Base-by-base conservation (phyloP, 2,888 invertebrate species). In the Heliconius ethilla region DNA sequence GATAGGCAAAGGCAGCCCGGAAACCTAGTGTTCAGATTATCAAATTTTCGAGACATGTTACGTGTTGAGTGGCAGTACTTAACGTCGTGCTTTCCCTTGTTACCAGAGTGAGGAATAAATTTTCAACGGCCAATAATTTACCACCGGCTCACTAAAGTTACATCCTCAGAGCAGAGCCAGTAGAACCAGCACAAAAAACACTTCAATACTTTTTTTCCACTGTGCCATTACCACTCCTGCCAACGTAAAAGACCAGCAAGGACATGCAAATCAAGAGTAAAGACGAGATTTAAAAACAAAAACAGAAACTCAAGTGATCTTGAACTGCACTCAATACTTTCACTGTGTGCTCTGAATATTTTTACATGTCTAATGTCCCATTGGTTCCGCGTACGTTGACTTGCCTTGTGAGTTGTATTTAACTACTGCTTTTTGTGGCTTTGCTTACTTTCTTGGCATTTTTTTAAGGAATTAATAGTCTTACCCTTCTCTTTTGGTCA, bases 321-420 rank as follows among this genome's bases (percentile, higher is more conserved):
- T 80, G 79, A 78, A 76, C 74, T 69, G 55, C 6, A n/a, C 66
- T 63, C 67, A 67, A 70, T 80, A 80, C 80, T 80, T 80, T 80
- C 80, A 77, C 80, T 73, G 75, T 75, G 77, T 78, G 80, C 78
- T 77, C 69, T 77, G 80, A 80, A 80, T 80, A 78, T 77, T 80
- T 80, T 80, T 75, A 72, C 78, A 80, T 78, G 75, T 80, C 51
- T 72, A 80, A 80, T 79, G 75, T n/a, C 33, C 29, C 65, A 78
- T 80, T 78, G 74, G 78, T 75, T 80, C 78, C 78, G 76, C 74
- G 65, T 59, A 78, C 63, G 65, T 37, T 29, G 69, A 18, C 63
- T 73, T 75, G 29, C 73, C 73, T 59, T 59, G 40, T 77, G 62
- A 67, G 59, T 73, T 62, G n/a, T 70, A 55, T 33, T 37, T 59